Percentiles rank a stretch among this genome's conserved stretches.
Evolutionary conservation across 2,797 vertebrate species (phyloP).

Genomic region (Uromys caudimaculatus): DNA sequence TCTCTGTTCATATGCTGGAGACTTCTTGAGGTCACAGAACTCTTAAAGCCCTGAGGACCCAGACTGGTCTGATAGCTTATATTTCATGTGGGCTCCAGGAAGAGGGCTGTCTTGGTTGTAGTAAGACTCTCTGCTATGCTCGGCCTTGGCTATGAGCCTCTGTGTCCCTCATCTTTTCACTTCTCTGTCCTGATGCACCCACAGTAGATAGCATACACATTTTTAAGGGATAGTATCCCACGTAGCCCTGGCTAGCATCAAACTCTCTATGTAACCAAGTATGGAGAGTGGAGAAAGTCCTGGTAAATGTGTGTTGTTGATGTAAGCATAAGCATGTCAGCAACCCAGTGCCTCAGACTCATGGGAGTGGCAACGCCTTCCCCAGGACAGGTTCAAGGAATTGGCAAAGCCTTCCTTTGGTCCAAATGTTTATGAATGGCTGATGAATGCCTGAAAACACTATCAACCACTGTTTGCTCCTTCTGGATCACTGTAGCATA

Average conservation of each 20-base stretch:
- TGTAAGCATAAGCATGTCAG: neutral
- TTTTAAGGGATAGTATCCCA: neutral
- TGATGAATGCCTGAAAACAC: neutral
- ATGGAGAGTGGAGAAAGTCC: neutral
- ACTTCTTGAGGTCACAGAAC: neutral
- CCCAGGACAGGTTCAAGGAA: neutral
- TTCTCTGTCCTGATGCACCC: neutral
- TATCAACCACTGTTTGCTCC: neutral
- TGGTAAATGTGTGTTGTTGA: neutral
- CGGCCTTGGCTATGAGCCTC: neutral
- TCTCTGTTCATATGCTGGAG: neutral
- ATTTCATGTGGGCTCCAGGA: neutral
- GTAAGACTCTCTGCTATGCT: neutral
- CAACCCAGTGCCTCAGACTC: neutral
- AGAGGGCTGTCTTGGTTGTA: neutral
- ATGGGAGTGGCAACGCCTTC: neutral
- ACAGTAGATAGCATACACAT: neutral
- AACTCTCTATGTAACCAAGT: neutral
- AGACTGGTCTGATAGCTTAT: neutral
- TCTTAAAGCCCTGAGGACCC: neutral
- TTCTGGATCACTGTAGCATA: neutral
- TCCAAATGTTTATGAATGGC: neutral
- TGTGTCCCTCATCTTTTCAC: too few species aligned
- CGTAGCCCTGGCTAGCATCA: neutral
- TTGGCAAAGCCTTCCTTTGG: neutral